Evolutionary conservation across 2,888 invertebrate species (phyloP).

Genomic region (Andrena chrysosceles): DNA sequence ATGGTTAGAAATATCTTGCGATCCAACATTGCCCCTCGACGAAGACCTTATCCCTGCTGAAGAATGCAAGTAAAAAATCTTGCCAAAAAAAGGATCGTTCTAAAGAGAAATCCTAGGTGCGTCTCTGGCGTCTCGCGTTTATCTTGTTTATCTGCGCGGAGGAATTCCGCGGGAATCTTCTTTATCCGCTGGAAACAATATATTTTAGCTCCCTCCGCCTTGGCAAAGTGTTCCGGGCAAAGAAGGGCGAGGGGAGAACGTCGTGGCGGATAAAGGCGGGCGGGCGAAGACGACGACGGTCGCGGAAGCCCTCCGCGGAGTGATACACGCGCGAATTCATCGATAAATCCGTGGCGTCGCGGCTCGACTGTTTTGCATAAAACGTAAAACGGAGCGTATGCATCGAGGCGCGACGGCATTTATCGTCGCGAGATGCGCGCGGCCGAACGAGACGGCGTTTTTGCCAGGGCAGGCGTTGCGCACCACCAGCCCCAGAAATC

Average conservation of each 20-base stretch:
- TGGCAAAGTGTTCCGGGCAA: background rate
- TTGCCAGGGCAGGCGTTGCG: constrained; percentile 61
- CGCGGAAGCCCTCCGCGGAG: background rate
- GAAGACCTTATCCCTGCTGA: no score
- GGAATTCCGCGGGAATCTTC: constrained; percentile 12
- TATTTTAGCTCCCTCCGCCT: background rate
- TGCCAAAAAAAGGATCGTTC: background rate
- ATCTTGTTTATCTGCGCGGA: constrained; percentile 23
- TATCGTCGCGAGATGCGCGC: constrained; percentile 66
- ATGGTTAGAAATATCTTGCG: no score
- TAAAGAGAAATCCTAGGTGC: background rate
- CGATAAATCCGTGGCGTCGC: constrained; percentile 61
- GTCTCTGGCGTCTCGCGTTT: constrained; percentile 2
- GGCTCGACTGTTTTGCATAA: constrained; percentile 70
- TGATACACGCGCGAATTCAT: constrained; percentile 50
- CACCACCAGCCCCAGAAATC: constrained; percentile 46
- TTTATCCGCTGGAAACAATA: constrained; percentile 20
- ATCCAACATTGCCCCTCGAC: no score
- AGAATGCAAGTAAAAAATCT: background rate
- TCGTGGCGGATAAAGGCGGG: background rate
- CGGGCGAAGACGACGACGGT: background rate
- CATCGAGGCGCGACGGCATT: constrained; percentile 65
- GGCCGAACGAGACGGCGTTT: constrained; percentile 62
- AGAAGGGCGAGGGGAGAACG: background rate
- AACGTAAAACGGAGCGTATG: constrained; percentile 63